Evolutionary conservation across 2,888 invertebrate species (phyloP).

Genomic region (Tenthredo notha): DNA sequence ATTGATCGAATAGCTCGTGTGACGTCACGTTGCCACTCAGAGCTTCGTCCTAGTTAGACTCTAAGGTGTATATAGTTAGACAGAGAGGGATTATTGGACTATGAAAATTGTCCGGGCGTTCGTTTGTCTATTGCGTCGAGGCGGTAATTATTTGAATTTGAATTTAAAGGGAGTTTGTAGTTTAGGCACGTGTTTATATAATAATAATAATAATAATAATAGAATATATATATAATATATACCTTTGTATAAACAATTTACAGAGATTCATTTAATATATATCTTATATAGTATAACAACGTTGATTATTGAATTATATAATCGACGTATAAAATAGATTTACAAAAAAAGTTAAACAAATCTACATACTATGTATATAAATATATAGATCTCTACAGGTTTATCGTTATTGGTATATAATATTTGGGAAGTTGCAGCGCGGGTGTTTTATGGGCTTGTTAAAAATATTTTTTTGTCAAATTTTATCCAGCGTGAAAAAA

Average conservation of each 20-base stretch:
- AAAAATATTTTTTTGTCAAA: no score
- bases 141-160: neutral
- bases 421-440: no score
- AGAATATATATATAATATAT: neutral
- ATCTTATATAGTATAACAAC: neutral
- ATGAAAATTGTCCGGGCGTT: neutral
- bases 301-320: no score
- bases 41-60: neutral
- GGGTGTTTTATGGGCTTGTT: no score
- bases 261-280: slow-evolving; percentile 10
- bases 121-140: neutral
- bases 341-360: no score
- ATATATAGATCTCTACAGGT: no score
- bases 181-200: neutral
- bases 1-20: neutral
- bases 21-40: neutral
- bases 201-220: neutral
- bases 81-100: neutral
- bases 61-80: neutral
- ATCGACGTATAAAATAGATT: no score
- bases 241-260: neutral
- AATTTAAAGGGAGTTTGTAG: neutral
- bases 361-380: no score
- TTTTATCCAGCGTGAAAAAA: no score
- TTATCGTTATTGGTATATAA: no score